Conservation (phyloP, 2,888 invertebrate genomes). For the Eutolmus rufibarbis region DNA sequence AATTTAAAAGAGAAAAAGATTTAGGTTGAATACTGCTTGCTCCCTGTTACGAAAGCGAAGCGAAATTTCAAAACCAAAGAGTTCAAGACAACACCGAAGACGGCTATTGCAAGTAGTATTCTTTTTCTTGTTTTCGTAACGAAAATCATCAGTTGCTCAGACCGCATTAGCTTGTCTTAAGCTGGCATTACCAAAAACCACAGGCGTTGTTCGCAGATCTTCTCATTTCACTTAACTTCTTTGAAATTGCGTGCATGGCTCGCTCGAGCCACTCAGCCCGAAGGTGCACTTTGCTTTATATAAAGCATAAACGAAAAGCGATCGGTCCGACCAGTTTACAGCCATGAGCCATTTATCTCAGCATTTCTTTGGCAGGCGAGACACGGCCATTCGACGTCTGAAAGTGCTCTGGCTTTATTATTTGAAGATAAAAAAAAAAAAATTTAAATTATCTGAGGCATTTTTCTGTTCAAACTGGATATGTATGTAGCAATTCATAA, state of each 20-base stretch:
- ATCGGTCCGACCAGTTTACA: not conserved
- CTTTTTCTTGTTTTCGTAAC: not conserved
- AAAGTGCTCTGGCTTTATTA: not conserved
- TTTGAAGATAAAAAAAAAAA: not conserved
- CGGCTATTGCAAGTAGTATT: not conserved
- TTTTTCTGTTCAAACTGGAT: not conserved
- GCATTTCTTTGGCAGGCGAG: not conserved
- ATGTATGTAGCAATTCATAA: not conserved
- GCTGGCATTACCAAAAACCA: not conserved
- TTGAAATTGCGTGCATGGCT: not conserved
- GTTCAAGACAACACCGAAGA: not conserved
- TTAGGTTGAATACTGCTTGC: not conserved
- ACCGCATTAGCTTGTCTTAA: not conserved
- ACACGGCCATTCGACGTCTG: not conserved
- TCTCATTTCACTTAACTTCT: not conserved
- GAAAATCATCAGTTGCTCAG: not conserved
- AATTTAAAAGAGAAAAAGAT: not conserved
- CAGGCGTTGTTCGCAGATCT: not conserved
- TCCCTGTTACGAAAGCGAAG: not conserved
- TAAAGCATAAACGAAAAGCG: not conserved
- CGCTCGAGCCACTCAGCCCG: not conserved
- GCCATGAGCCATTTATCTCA: not conserved
- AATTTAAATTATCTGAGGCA: not conserved
- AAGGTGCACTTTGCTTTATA: not conserved
- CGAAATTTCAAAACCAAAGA: not conserved